Percentiles rank a stretch among this genome's conserved stretches.
Evolutionary conservation across 2,797 vertebrate genomes (phyloP).

Genomic region (Crax fasciolata): DNA sequence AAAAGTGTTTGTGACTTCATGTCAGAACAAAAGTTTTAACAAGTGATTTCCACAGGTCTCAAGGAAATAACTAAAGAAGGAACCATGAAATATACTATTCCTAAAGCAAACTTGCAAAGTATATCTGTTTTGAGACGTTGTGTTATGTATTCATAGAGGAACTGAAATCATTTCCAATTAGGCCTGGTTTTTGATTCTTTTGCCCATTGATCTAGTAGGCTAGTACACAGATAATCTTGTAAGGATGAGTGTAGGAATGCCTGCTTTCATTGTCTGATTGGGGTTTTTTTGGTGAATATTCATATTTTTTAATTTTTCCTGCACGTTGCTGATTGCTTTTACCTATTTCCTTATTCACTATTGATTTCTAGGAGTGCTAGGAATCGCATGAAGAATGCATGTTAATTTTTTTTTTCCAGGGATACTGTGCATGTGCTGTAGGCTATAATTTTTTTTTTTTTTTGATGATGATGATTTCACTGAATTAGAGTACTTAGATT

Average conservation of each 20-base stretch:
- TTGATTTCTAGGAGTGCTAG: not conserved
- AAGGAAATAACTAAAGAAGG: slow-evolving; percentile 25
- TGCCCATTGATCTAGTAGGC: not conserved
- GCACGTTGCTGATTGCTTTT: not conserved
- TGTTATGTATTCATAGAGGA: not conserved
- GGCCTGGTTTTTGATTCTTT: not conserved
- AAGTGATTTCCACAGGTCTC: not conserved
- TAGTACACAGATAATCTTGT: not conserved
- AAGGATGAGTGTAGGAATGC: not conserved
- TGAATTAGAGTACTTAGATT: slow-evolving; percentile 39
- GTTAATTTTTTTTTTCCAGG: slow-evolving; percentile 34
- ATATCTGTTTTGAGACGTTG: not conserved
- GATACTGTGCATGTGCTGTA: slow-evolving; percentile 8
- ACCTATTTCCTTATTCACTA: slow-evolving; percentile 3
- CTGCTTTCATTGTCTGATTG: not conserved
- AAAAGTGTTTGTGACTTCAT: slow-evolving; percentile 11
- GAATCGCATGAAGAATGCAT: slow-evolving; percentile 42
- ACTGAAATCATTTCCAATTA: not conserved
- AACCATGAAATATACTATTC: not conserved
- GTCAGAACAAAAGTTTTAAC: slow-evolving; percentile 41
- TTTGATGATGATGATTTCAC: slow-evolving; percentile 51
- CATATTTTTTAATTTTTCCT: not conserved
- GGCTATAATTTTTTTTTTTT: slow-evolving; percentile 64
- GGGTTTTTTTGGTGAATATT: not conserved
- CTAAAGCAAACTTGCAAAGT: not conserved